A percentile compares a stretch with the other conserved stretches of the same genome.
phyloP scores from a whole-genome alignment of 2,113 vertebrate genomes.

The Psilopsiagon aymara region DNA sequence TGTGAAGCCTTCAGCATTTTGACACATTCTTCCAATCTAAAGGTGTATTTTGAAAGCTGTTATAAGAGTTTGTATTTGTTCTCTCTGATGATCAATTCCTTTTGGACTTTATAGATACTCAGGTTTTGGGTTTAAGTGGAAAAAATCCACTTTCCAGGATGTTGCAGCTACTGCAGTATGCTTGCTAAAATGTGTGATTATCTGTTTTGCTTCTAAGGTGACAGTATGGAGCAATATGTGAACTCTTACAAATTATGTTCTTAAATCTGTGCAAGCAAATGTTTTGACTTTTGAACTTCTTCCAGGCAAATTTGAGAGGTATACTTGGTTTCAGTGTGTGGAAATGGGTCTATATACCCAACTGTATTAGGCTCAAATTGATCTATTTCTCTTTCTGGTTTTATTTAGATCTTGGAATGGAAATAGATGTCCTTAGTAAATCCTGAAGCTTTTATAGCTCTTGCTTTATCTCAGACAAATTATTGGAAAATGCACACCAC shows the following conservation, averaged over 20 bases:
- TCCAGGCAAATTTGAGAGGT: not conserved
- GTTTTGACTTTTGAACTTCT: constrained; percentile 16
- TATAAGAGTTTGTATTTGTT: not conserved
- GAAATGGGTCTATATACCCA: not conserved
- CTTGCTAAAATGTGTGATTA: not conserved
- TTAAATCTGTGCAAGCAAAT: not conserved
- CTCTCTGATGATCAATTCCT: not conserved
- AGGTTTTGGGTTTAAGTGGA: not conserved
- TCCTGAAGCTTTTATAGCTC: constrained; percentile 52
- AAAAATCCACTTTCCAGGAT: not conserved
- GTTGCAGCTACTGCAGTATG: not conserved
- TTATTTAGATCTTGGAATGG: constrained; percentile 35
- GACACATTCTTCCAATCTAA: not conserved
- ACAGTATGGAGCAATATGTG: not conserved
- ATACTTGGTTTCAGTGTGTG: not conserved
- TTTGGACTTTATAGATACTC: not conserved
- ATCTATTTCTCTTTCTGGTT: constrained; percentile 2
- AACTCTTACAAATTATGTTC: not conserved
- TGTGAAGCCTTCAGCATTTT: not conserved
- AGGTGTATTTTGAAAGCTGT: not conserved
- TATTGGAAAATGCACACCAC: constrained; percentile 63
- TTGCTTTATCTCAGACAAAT: constrained; percentile 49
- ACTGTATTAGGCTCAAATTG: not conserved
- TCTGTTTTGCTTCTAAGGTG: not conserved
- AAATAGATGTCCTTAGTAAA: constrained; percentile 41